Evolutionary conservation across 1,140 invertebrate genomes (phyloP), one percentile per base, ranked within the genome.

Genomic region (Plectrocnemia conspersa): DNA sequence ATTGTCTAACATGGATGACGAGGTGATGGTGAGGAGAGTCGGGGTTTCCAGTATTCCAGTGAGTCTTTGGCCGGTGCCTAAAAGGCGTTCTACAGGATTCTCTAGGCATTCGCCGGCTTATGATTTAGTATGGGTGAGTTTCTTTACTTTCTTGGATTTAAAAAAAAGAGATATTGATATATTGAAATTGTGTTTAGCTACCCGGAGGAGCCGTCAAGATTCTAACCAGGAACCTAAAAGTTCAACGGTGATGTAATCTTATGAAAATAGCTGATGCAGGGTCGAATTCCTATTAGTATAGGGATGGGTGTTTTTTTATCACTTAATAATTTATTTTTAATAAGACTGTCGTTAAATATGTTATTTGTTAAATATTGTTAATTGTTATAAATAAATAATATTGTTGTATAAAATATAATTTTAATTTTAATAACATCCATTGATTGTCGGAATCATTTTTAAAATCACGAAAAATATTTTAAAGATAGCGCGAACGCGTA

Each of bases 1-100:
- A n/a, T n/a, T n/a, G n/a, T n/a, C n/a, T n/a, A n/a, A n/a, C n/a
- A n/a, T n/a, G n/a, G 15, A 35, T 22, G 58, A 60, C 16, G 52
- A 60, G 9, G 58, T 60, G 6, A 24, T 32, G 10, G 33, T 60
- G 15, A 56, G 27, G 23, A 23, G 35, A 18, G 13, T 54, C 9
- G 54, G 58, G 2, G 40, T 45, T 13, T 36, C 38, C 11, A 16
- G 25, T 11, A 5, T 56, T 19, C 54, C 54, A 15, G 48, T 29
- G 6, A 60, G 54, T 27, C 36, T 60, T 5, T 56, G 54, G 58
- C 58, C 58, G 2, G 25, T 59, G 10, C 52, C 46, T 2, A 36
- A 52, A 13, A 36, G 40, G n/a, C 47, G 16, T 7, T 2, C 29
- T 4, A 16, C 40, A 38, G 35, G 35, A 5, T 25, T 40, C 10